These are phyloP conservation scores for Cinclus cinclus DNA, from an alignment of 2,113 vertebrate genomes.

Conservation along the genomic window DNA sequence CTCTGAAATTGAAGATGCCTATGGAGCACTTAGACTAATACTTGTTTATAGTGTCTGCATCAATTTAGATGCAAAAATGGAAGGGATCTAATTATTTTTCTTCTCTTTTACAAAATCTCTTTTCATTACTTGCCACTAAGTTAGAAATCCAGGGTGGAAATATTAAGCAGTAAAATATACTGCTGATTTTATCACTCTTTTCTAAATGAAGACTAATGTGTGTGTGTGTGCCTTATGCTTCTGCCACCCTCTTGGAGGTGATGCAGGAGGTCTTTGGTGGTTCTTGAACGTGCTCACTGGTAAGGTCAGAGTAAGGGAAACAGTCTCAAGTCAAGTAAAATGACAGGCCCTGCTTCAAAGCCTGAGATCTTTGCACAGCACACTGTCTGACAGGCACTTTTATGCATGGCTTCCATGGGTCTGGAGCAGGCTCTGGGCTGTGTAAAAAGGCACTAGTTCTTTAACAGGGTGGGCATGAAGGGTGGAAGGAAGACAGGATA, in stretches of 20 bases:
- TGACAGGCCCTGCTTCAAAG: neutral
- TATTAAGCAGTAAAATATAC: neutral
- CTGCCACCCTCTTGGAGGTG: neutral
- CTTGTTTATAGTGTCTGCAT: neutral
- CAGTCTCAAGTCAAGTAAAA: neutral
- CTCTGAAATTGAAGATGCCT: slow-evolving; percentile 3
- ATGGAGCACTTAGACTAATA: neutral
- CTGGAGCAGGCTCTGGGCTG: neutral
- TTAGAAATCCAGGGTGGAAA: neutral
- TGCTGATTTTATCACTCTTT: neutral
- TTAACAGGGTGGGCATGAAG: neutral
- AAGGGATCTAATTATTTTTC: neutral
- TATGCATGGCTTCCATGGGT: neutral
- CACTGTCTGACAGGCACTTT: neutral
- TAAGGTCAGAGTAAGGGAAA: neutral
- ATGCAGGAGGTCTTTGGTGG: neutral
- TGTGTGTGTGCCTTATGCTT: neutral
- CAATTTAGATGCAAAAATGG: slow-evolving; percentile 9
- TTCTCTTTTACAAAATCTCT: slow-evolving; percentile 3
- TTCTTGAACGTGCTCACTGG: neutral
- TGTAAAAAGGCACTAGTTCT: neutral
- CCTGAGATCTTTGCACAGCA: neutral
- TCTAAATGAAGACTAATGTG: neutral
- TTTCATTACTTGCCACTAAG: neutral
- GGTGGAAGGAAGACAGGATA: neutral